Evolutionary conservation across 2,888 invertebrate species (phyloP), one percentile per base, ranked within the genome.

Genomic region (Pollenia amentaria): DNA sequence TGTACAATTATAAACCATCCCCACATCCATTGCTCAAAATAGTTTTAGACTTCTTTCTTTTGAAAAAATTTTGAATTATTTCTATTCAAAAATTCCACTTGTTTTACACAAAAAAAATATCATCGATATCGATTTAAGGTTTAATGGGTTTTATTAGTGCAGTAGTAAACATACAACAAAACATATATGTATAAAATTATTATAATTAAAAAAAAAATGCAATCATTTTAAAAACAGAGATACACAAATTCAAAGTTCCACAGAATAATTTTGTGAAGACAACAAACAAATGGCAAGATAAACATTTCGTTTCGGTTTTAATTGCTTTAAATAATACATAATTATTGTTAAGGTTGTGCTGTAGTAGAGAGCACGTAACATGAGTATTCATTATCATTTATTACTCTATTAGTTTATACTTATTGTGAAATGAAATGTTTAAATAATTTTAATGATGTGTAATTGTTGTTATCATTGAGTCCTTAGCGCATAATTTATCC

Each of bases 401-500:
- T 60, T 53, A 40, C 38, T 44, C 65, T 42, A 16, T 53, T 64
- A 40, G 44, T 44, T 65, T 1, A 9, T 14, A 44, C 18, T 21
- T 57, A 69, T 46, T 62, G 18, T 65, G 42, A 55, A 48, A 53
- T 57, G 65, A 16, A 53, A 21, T 57, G 60, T 9, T 12, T 48
- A 12, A 38, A 51, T 40, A 60, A 44, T 67, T 78, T 84, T 38
- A 83, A 44, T 64, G 76, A 72, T 75, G 55, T 11, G 57, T 76
- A 76, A 75, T 60, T 78, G 78, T 67, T 72, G 78, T 76, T 42
- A 86, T 60, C 92, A 93, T 91, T 72, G 95, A 95, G 89, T 95
- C 95, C 89, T 95, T 95, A 9, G 94, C 93, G 90, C 95, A 95
- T 88, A 96, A 94, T 90, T 95, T 95, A 89, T 96, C 95, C 91